phyloP scores from a whole-genome alignment of 2,113 vertebrate species.

The Dipodomys stephensi region DNA sequence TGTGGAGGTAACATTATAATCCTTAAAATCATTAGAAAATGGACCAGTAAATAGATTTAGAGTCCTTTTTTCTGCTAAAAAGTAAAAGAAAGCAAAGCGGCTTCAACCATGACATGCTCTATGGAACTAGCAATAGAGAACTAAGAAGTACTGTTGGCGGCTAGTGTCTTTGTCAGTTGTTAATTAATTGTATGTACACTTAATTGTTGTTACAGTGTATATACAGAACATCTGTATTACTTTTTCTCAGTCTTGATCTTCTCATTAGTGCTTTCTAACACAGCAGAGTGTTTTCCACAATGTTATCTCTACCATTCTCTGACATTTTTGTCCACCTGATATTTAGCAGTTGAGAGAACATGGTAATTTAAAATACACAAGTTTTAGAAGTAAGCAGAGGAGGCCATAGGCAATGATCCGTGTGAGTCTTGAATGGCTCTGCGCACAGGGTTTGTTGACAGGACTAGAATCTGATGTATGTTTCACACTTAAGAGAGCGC shows the following conservation, averaged over 20 bases:
- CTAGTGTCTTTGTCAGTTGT: neutral
- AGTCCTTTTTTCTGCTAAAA: neutral
- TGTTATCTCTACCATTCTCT: neutral
- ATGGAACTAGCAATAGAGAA: neutral
- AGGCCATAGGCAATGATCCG: neutral
- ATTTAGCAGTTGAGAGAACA: neutral
- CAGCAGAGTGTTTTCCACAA: neutral
- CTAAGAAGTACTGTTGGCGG: neutral
- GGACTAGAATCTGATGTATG: neutral
- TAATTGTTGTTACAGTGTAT: no score
- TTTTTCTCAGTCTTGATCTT: neutral
- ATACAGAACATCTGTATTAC: neutral
- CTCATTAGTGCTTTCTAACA: neutral
- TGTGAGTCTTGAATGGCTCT: neutral
- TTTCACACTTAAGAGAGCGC: rapidly evolving
- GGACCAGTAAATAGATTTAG: neutral
- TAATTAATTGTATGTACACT: neutral
- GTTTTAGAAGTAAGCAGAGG: neutral
- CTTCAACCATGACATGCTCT: neutral
- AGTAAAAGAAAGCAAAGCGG: neutral
- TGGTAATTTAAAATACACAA: neutral
- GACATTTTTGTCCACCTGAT: neutral
- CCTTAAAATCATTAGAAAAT: neutral
- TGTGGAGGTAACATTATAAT: neutral
- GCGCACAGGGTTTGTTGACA: neutral